These are phyloP conservation scores for Sebastes umbrosus DNA, from an alignment of 2,797 vertebrate genomes.

Conservation along the genomic window DNA sequence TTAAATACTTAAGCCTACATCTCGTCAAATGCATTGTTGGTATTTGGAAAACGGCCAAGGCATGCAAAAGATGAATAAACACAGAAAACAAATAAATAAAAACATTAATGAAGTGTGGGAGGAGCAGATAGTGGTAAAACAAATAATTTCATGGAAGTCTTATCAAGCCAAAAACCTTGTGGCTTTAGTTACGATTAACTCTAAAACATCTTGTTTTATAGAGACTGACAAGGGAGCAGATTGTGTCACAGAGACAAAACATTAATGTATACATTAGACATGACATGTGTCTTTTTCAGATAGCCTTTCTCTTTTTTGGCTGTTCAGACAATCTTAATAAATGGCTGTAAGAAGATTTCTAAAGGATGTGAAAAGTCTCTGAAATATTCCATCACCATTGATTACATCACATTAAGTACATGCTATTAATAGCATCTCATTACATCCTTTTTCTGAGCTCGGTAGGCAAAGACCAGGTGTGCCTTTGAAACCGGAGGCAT, in stretches of 20 bases:
- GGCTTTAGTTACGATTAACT: not conserved
- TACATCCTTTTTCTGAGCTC: not conserved
- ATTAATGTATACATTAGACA: not conserved
- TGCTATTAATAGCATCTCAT: slow-evolving; percentile 23
- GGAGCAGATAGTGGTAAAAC: not conserved
- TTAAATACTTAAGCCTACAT: not conserved
- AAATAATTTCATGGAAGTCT: not conserved
- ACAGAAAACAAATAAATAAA: not conserved
- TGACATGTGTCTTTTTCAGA: not conserved
- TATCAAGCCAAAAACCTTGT: not conserved
- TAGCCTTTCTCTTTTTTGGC: not conserved
- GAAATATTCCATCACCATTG: slow-evolving; percentile 1
- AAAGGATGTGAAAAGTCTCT: not conserved
- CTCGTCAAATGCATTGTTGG: not conserved
- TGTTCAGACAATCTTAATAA: not conserved
- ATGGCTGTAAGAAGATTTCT: not conserved
- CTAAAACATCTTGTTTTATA: not conserved
- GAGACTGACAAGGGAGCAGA: not conserved
- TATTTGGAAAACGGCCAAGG: not conserved
- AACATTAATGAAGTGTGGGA: not conserved
- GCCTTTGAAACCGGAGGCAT: slow-evolving; percentile 28
- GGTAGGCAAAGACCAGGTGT: slow-evolving; percentile 24
- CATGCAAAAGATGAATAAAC: not conserved
- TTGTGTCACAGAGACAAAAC: not conserved
- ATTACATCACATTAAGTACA: slow-evolving; percentile 15